Percentiles rank a stretch among this genome's conserved stretches.
These are phyloP conservation scores for Chrysopa pallens DNA, from an alignment of 1,140 invertebrate species.

Conservation along the genomic window DNA sequence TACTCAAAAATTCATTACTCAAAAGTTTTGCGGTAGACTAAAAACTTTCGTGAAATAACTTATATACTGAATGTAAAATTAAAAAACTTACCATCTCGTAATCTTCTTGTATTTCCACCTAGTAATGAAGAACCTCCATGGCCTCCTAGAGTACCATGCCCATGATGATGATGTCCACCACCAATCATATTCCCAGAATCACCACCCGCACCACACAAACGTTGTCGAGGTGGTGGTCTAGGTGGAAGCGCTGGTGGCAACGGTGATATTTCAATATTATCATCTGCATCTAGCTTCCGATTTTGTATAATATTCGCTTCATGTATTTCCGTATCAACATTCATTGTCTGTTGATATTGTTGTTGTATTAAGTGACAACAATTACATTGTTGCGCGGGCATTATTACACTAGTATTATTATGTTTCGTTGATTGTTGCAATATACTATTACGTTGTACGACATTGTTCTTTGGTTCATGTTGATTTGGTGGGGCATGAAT, in stretches of 20 bases:
- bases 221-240: conserved; percentile 19
- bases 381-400: neutral
- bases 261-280: conserved; percentile 20
- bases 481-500: neutral
- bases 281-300: conserved; percentile 18
- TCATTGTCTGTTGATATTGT: neutral
- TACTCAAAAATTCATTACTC: too few species aligned
- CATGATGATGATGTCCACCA: too few species aligned
- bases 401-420: neutral
- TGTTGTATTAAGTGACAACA: neutral
- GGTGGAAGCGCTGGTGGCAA: conserved; percentile 21
- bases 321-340: neutral
- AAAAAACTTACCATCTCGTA: too few species aligned
- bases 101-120: too few species aligned
- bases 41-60: too few species aligned
- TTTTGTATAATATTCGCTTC: conserved; percentile 3
- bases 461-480: too few species aligned
- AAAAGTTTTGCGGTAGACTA: too few species aligned
- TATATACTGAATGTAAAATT: too few species aligned
- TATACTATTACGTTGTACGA: too few species aligned
- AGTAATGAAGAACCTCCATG: too few species aligned
- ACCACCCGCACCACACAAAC: neutral
- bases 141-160: too few species aligned
- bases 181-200: too few species aligned
- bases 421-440: neutral